These are phyloP conservation scores for Sesamia nonagrioides DNA, from an alignment of 1,140 invertebrate genomes.

Conservation along the genomic window DNA sequence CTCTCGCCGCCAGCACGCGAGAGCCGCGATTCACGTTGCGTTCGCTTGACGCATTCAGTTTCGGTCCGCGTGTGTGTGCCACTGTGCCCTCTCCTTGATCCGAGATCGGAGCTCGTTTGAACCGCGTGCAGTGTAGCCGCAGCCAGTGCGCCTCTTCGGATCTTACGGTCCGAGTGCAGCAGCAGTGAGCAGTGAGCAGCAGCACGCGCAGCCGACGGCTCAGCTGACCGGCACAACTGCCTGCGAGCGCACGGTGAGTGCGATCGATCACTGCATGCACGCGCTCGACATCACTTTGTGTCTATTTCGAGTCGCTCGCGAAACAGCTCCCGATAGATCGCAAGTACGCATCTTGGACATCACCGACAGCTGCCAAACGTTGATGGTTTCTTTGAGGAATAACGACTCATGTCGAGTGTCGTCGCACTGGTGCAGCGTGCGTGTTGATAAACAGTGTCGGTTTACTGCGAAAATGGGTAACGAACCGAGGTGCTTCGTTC, in stretches of 20 bases:
- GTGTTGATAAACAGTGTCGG: slow-evolving; percentile 83
- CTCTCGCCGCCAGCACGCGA: slow-evolving; percentile 82
- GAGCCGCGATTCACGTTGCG: slow-evolving; percentile 79
- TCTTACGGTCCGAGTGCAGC: slow-evolving; percentile 50
- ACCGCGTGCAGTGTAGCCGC: slow-evolving; percentile 72
- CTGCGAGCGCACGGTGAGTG: slow-evolving; percentile 84
- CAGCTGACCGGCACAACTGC: slow-evolving; percentile 78
- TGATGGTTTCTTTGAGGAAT: slow-evolving; percentile 63
- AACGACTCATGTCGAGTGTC: slow-evolving; percentile 64
- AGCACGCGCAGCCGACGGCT: slow-evolving; percentile 65
- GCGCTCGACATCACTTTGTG: slow-evolving; percentile 71
- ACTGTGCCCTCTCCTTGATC: slow-evolving; percentile 78
- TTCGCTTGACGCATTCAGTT: slow-evolving; percentile 78
- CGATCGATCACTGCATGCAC: slow-evolving; percentile 82
- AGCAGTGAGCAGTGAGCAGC: slow-evolving; percentile 45
- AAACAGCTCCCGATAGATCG: slow-evolving; percentile 66
- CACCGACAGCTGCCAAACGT: slow-evolving; percentile 64
- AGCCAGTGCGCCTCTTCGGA: slow-evolving; percentile 59
- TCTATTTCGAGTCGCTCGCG: slow-evolving; percentile 84
- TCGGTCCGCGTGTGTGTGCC: slow-evolving; percentile 82
- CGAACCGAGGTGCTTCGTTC: slow-evolving; percentile 51
- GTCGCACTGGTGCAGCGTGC: slow-evolving; percentile 54
- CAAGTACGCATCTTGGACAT: slow-evolving; percentile 58
- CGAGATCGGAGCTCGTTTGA: slow-evolving; percentile 69
- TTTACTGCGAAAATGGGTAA: slow-evolving; percentile 65